These are phyloP conservation scores for Mallotus villosus DNA, from an alignment of 2,797 vertebrate genomes.

Conservation along the genomic window DNA sequence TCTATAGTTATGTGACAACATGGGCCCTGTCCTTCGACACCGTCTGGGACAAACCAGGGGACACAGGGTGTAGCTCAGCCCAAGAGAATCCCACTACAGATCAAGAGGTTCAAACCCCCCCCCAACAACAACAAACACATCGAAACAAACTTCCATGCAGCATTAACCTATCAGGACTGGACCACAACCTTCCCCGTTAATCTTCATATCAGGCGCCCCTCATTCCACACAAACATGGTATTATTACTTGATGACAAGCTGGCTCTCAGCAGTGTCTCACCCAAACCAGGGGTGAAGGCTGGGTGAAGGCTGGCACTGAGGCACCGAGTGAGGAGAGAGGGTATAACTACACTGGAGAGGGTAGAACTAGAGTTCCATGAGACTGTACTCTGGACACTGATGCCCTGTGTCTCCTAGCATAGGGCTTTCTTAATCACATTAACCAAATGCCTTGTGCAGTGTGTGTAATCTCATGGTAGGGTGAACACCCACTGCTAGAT, in stretches of 20 bases:
- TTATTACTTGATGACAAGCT: neutral
- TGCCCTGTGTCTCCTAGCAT: conserved; percentile 76
- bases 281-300: conserved; percentile 32
- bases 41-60: too few relatives aligned
- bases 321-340: conserved; percentile 47
- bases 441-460: conserved; percentile 75
- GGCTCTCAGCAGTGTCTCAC: neutral
- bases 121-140: too few relatives aligned
- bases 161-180: too few relatives aligned
- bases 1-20: too few relatives aligned
- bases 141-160: too few relatives aligned
- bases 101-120: too few relatives aligned
- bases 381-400: conserved; percentile 68
- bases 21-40: too few relatives aligned
- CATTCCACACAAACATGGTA: neutral
- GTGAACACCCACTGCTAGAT: conserved; percentile 67
- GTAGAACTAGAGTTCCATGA: conserved; percentile 19
- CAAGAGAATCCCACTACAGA: too few relatives aligned
- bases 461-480: conserved; percentile 75
- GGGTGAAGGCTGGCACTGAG: conserved; percentile 33
- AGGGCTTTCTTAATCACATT: conserved; percentile 83
- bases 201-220: too few relatives aligned
- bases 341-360: too few relatives aligned
- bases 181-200: too few relatives aligned
- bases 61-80: too few relatives aligned